Evolutionary conservation across 2,888 invertebrate species (phyloP).

Genomic region (Pelosia muscerda): DNA sequence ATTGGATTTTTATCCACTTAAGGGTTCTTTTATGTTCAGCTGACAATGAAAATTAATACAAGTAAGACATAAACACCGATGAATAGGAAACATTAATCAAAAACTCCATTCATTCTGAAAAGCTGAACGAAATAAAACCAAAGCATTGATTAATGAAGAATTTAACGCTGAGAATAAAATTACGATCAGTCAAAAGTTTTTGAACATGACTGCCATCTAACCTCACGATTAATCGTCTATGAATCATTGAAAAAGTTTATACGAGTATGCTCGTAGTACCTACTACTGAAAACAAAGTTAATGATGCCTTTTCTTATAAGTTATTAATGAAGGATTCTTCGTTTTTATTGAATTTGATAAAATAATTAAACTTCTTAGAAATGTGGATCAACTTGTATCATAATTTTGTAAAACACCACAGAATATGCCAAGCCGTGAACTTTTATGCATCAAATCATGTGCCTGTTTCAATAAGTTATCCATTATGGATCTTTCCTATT

Average conservation of each 20-base stretch:
- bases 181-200: not conserved
- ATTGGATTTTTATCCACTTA: constrained; percentile 72
- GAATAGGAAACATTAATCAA: constrained; percentile 34
- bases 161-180: constrained; percentile 1
- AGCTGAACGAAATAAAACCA: constrained; percentile 10
- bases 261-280: no score
- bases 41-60: constrained; percentile 23
- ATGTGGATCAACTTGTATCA: no score
- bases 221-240: not conserved
- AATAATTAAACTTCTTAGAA: no score
- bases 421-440: no score
- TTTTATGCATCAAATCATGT: no score
- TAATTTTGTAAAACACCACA: no score
- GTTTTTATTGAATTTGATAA: no score
- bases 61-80: constrained; percentile 41
- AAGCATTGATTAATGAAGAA: constrained; percentile 14
- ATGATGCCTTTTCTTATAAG: not conserved
- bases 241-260: not conserved
- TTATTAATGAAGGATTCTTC: not conserved
- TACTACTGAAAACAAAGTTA: no score
- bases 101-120: constrained; percentile 16
- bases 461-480: no score
- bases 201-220: not conserved
- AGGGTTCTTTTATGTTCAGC: constrained; percentile 51
- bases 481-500: no score